Evolutionary conservation across 2,113 vertebrate species (phyloP), one percentile per base, ranked within the genome.

Genomic region (Tamias sibiricus): DNA sequence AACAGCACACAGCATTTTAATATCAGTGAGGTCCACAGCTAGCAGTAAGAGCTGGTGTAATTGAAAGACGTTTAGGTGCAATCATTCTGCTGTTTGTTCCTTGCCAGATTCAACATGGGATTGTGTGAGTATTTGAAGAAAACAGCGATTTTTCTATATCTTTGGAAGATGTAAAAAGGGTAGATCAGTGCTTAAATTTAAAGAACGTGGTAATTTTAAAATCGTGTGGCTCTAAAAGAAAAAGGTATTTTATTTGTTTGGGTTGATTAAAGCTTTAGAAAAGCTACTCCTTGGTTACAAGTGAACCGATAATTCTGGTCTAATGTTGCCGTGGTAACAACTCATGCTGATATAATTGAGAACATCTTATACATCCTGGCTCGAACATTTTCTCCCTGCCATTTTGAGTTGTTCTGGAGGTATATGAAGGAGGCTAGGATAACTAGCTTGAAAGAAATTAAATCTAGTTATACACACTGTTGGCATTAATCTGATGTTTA

Each of bases 321-420:
- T 98, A 98, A 97, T 97, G 99, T 99, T 99, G 98, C 99, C 98
- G 99, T 99, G 98, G 99, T 98, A 99, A 99, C 99, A 98, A 98
- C 98, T 98, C 98, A 98, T 98, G 98, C 98, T 98, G 98, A 98
- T 99, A 98, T 98, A 99, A 99, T 98, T 98, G 98, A 99, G 98
- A 99, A 98, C 98, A 98, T 99, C 98, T 98, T 98, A 99, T 99
- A 98, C 98, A 98, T 98, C 98, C 98, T 99, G 98, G 98, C 98
- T 99, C 94, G 97, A 98, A 97, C 98, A 97, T 98, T 98, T 98
- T 95, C 98, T 97, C 98, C 97, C 98, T 98, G 98, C 98, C 98
- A 99, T 99, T 99, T 99, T 99, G 98, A 98, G 98, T 98, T 98
- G 97, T 97, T 98, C 94, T 98, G 97, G 96, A 98, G 97, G 97